These are phyloP conservation scores for Chorisops tibialis DNA, from an alignment of 2,888 invertebrate species.

Conservation along the genomic window DNA sequence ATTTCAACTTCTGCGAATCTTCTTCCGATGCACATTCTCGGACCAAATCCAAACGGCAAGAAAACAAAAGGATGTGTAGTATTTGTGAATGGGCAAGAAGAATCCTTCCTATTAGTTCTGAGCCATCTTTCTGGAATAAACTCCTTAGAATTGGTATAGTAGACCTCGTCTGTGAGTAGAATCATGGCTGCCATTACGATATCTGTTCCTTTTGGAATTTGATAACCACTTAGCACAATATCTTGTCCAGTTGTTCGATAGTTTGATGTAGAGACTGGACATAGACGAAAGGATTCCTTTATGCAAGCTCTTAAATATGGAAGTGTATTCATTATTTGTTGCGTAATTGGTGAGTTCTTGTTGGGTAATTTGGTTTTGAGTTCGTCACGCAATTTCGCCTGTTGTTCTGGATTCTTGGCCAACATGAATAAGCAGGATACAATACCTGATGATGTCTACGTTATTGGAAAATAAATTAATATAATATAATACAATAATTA, in stretches of 20 bases:
- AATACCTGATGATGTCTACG: constrained; percentile 43
- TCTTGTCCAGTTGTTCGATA: constrained; percentile 58
- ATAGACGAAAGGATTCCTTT: constrained; percentile 67
- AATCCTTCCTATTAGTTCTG: constrained; percentile 39
- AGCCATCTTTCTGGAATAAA: constrained; percentile 77
- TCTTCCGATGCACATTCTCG: constrained; percentile 68
- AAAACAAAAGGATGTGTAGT: constrained; percentile 43
- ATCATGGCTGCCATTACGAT: constrained; percentile 71
- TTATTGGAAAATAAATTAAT: neutral
- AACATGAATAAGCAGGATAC: constrained; percentile 50
- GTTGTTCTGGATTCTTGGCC: constrained; percentile 59
- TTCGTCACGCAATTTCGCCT: constrained; percentile 59
- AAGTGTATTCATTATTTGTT: constrained; percentile 53
- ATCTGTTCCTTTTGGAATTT: constrained; percentile 64
- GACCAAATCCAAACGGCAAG: constrained; percentile 69
- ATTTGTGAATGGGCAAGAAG: constrained; percentile 38
- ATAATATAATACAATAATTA: no score
- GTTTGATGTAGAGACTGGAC: constrained; percentile 61
- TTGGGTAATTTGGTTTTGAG: constrained; percentile 46
- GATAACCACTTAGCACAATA: constrained; percentile 62
- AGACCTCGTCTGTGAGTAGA: constrained; percentile 57
- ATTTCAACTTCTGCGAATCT: constrained; percentile 73
- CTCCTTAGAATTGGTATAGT: constrained; percentile 60
- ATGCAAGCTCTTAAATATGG: constrained; percentile 70
- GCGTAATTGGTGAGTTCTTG: constrained; percentile 48